phyloP scores from a whole-genome alignment of 1,140 invertebrate species.

The Oncopeltus fasciatus region DNA sequence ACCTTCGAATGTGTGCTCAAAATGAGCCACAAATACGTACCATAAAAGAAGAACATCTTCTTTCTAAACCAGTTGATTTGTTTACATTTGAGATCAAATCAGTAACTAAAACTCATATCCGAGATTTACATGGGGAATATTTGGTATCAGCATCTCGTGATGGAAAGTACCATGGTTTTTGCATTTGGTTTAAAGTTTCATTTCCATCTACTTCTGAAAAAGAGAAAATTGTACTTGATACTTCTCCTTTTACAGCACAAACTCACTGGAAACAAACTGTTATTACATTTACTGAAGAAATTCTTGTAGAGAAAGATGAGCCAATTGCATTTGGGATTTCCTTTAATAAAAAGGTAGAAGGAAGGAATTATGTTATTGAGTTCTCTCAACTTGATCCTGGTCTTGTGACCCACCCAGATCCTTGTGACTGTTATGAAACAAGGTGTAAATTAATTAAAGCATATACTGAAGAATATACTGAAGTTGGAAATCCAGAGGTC shows the following conservation, averaged over 20 bases:
- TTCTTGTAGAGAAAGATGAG: slow-evolving; percentile 34
- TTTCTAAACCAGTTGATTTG: not conserved
- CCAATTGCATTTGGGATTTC: slow-evolving; percentile 51
- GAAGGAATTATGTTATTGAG: slow-evolving; percentile 48
- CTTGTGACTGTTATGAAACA: slow-evolving; percentile 58
- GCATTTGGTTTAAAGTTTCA: slow-evolving; percentile 33
- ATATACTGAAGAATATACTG: too few relatives aligned
- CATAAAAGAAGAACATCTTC: not conserved
- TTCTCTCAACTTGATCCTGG: slow-evolving; percentile 52
- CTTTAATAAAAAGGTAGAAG: slow-evolving; percentile 36
- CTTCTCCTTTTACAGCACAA: slow-evolving; percentile 51
- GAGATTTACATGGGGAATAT: slow-evolving; percentile 27
- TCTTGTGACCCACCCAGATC: slow-evolving; percentile 54
- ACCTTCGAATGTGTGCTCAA: slow-evolving; percentile 1
- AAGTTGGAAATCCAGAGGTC: too few relatives aligned
- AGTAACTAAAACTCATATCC: slow-evolving; percentile 24
- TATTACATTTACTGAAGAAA: slow-evolving; percentile 34
- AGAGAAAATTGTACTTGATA: slow-evolving; percentile 46
- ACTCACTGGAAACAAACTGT: slow-evolving; percentile 98
- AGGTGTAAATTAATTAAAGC: slow-evolving; percentile 58
- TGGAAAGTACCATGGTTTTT: slow-evolving; percentile 56
- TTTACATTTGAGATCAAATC: not conserved
- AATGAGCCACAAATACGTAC: not conserved
- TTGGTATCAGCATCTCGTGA: slow-evolving; percentile 34
- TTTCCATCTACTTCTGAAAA: slow-evolving; percentile 26